These are phyloP conservation scores for Frankliniella intonsa DNA, from an alignment of 2,888 invertebrate species.

Conservation along the genomic window DNA sequence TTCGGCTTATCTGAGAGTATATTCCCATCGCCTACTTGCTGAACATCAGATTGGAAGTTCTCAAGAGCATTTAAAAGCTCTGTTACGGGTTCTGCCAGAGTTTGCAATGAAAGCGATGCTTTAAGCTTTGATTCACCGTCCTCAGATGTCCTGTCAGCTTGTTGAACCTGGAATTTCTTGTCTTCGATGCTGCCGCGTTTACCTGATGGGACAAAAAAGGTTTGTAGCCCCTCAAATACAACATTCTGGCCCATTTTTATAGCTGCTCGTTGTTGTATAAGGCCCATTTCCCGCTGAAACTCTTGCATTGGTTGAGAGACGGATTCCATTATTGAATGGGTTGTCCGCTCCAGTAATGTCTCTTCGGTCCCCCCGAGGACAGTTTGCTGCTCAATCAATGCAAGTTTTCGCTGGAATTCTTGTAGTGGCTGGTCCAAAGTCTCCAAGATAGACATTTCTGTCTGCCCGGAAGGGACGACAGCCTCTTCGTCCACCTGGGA, in stretches of 20 bases:
- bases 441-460: constrained; percentile 40
- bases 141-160: background rate
- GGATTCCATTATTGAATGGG: constrained; percentile 34
- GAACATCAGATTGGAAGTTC: constrained; percentile 51
- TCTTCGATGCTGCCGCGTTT: background rate
- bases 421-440: constrained; percentile 42
- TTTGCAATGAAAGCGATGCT: constrained; percentile 30
- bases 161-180: background rate
- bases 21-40: constrained; percentile 49
- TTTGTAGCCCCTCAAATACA: constrained; percentile 32
- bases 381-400: constrained; percentile 37
- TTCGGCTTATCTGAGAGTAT: constrained; percentile 33
- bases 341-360: constrained; percentile 35
- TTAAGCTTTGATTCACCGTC: background rate
- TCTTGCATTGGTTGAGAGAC: constrained; percentile 33
- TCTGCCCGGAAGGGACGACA: constrained; percentile 38
- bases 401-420: constrained; percentile 41
- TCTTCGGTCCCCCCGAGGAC: constrained; percentile 32
- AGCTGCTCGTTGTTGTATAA: constrained; percentile 33
- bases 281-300: constrained; percentile 35
- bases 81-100: constrained; percentile 47
- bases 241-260: constrained; percentile 32
- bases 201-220: background rate
- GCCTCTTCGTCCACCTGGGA: constrained; percentile 45
- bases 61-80: constrained; percentile 51